Base-by-base conservation (phyloP, 2,888 invertebrate species). In the Piscicola geometra region DNA sequence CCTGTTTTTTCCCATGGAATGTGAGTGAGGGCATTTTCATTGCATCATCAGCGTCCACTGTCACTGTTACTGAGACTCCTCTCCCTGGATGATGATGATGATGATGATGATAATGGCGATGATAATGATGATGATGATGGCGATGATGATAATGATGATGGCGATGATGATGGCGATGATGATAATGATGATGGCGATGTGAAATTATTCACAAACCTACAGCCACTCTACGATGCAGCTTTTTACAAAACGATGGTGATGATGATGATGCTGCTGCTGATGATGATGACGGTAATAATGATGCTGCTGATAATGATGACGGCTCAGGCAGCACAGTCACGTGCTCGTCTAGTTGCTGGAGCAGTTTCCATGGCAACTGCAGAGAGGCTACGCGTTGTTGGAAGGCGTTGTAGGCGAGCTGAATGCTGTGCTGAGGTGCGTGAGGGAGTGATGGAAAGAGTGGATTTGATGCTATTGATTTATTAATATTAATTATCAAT, bases 11-110 rank as follows among this genome's bases (percentile, higher is more conserved):
- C 3, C 60, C 60, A 56, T 56, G 60, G 60, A 56, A 56, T 9
- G 60, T 18, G 21, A 56, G n/a, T 5, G 60, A 56, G 21, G 60
- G 60, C 3, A 25, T 9, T 3, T 56, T 56, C 15, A 25, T 9
- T 18, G 60, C 21, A 25, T 56, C 60, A 56, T 56, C 21, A 9
- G 25, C 5, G 5, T 9, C n/a, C 25, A 56, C 3, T 3, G 25
- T n/a, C 5, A 56, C 60, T 56, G 12, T 25, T n/a, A 25, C 25
- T 21, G 12, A 56, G 5, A n/a, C n/a, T 21, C 60, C 60, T 56
- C 5, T 3, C n/a, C 60, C 60, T 21, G 25, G 33, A 68, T 32
- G 68, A 33, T 68, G 68, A 68, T 68, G 68, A 68, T 68, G 68
- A 33, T 32, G 33, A 68, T 28, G 33, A 28, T 68, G 68, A 68